Evolutionary conservation across 2,888 invertebrate species (phyloP).

Genomic region (Norana najaformis): DNA sequence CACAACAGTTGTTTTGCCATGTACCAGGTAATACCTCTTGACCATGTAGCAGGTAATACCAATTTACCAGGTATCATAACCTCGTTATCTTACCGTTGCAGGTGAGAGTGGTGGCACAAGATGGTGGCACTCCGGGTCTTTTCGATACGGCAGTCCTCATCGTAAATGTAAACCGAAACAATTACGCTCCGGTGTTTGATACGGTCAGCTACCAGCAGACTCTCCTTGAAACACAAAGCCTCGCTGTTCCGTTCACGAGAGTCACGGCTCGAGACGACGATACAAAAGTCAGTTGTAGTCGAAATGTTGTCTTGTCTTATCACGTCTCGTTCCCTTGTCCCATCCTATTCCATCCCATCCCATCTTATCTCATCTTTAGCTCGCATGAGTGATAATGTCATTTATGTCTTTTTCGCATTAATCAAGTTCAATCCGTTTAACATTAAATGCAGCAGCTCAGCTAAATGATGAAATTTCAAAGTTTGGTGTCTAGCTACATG

Average conservation of each 20-base stretch:
- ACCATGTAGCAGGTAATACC: background rate
- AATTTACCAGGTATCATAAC: background rate
- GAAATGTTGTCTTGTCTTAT: too few species aligned
- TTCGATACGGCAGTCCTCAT: conserved; percentile 44
- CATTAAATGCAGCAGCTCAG: too few species aligned
- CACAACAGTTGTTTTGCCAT: background rate
- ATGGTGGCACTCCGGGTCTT: conserved; percentile 52
- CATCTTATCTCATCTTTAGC: too few species aligned
- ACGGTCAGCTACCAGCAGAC: conserved; percentile 41
- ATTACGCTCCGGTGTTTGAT: conserved; percentile 43
- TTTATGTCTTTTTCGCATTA: too few species aligned
- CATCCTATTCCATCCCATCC: background rate
- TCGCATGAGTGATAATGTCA: too few species aligned
- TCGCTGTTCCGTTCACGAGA: conserved; percentile 40
- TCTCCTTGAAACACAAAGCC: conserved; percentile 44
- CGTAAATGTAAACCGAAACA: conserved; percentile 44
- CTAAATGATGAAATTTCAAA: too few species aligned
- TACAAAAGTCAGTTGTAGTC: conserved; percentile 32
- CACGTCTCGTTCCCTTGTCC: too few species aligned
- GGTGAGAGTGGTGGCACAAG: conserved; percentile 48
- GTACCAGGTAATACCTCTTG: background rate
- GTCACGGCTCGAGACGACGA: conserved; percentile 43
- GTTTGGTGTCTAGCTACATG: too few species aligned
- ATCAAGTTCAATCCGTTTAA: too few species aligned
- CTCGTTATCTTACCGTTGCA: conserved; percentile 36